These are phyloP conservation scores for Ptycholaimellus sp. DNA, from an alignment of 2,888 invertebrate species.

Conservation along the genomic window DNA sequence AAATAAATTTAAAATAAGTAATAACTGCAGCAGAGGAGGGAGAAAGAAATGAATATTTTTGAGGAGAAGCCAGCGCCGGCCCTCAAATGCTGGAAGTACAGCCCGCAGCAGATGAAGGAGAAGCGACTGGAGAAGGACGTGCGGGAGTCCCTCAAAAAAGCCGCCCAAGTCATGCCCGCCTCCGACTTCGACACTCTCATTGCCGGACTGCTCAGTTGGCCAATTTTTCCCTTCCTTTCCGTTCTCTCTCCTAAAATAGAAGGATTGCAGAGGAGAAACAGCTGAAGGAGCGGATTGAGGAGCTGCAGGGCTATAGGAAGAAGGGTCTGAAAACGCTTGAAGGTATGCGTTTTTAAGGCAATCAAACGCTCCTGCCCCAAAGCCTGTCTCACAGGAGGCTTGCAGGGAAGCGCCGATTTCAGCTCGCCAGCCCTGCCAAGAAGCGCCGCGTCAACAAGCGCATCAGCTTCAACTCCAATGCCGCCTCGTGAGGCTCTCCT, in stretches of 20 bases:
- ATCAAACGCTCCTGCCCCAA: no score
- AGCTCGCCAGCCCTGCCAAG: neutral
- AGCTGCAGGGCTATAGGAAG: slow-evolving; percentile 2
- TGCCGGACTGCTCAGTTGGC: slow-evolving; percentile 1
- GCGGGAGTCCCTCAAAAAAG: neutral
- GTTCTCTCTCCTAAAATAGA: no score
- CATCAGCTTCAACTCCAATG: no score
- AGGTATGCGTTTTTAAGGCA: slow-evolving; percentile 1
- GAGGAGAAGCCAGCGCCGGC: neutral
- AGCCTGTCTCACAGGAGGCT: no score
- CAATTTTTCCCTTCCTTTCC: no score
- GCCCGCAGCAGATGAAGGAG: neutral
- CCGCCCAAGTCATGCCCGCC: slow-evolving; percentile 1
- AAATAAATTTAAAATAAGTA: no score
- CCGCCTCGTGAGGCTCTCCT: no score
- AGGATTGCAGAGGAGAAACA: slow-evolving; percentile 1
- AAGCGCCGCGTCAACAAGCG: no score
- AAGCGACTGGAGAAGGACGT: neutral
- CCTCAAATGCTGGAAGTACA: neutral
- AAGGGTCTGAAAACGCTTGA: slow-evolving; percentile 4
- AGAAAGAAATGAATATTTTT: neutral
- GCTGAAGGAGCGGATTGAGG: slow-evolving; percentile 6
- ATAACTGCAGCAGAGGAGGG: no score
- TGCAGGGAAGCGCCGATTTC: no score
- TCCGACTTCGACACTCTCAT: slow-evolving; percentile 2